Percentiles rank a stretch among this genome's conserved stretches.
Evolutionary conservation across 2,888 invertebrate genomes (phyloP).

Genomic region (Lasioglossum calceatum): DNA sequence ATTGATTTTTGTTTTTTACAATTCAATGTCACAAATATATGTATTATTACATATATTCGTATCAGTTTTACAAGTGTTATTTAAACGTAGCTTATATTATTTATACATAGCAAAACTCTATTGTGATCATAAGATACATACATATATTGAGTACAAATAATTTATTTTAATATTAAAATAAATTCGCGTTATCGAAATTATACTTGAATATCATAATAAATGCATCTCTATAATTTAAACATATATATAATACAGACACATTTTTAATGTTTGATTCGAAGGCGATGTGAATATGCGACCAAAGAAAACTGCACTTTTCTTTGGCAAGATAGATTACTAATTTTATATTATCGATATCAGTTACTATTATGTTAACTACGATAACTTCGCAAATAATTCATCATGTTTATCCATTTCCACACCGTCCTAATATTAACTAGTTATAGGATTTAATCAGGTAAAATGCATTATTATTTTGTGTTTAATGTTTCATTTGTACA

Average conservation of each 20-base stretch:
- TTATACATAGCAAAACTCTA: conserved; percentile 52
- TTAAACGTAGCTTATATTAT: conserved; percentile 55
- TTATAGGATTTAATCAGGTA: conserved; percentile 49
- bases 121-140: conserved; percentile 59
- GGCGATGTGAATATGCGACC: conserved; percentile 35
- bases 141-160: conserved; percentile 65
- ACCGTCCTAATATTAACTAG: conserved; percentile 67
- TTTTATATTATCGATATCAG: conserved; percentile 20
- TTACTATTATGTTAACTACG: conserved; percentile 11
- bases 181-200: conserved; percentile 41
- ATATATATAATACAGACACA: conserved; percentile 10
- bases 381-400: conserved; percentile 21
- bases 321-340: conserved; percentile 38
- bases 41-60: conserved; percentile 30
- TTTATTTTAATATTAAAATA: conserved; percentile 63
- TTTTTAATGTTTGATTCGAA: conserved; percentile 18
- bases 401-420: conserved; percentile 59
- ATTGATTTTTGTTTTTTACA: conserved; percentile 32
- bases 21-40: conserved; percentile 28
- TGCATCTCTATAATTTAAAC: conserved; percentile 36
- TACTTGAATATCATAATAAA: conserved; percentile 34
- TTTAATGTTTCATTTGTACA: conserved; percentile 18
- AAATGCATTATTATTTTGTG: conserved; percentile 32
- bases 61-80: conserved; percentile 44
- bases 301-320: conserved; percentile 48